phyloP scores from a whole-genome alignment of 2,113 vertebrate genomes.

The Thamnophis sirtalis region DNA sequence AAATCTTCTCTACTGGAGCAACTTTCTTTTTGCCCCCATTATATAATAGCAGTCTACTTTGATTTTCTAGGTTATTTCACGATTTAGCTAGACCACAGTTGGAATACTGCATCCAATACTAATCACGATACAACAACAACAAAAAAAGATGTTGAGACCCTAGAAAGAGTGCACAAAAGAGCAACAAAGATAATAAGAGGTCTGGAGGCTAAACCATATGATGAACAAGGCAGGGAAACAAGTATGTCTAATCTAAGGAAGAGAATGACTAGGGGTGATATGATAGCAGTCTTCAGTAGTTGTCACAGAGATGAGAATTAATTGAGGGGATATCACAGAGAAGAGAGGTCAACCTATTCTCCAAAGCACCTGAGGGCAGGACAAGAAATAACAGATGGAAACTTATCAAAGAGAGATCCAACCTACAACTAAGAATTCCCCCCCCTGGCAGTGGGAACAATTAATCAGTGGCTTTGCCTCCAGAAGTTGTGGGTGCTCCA shows the following conservation, averaged over 20 bases:
- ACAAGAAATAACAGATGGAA: neutral
- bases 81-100: constrained; percentile 58
- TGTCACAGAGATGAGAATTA: neutral
- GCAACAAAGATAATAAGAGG: neutral
- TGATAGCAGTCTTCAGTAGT: neutral
- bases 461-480: neutral
- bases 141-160: neutral
- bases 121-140: neutral
- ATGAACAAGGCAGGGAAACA: neutral
- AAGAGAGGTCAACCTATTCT: neutral
- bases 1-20: constrained; percentile 48
- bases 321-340: neutral
- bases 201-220: neutral
- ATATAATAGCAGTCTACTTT: constrained; percentile 52
- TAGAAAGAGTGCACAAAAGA: neutral
- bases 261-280: neutral
- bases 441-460: neutral
- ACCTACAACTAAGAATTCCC: neutral
- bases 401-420: neutral
- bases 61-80: constrained; percentile 69
- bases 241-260: neutral
- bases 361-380: neutral
- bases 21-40: constrained; percentile 54
- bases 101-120: neutral
- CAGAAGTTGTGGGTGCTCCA: neutral